Base-by-base conservation (phyloP, 2,113 vertebrate genomes). In the Otus sunia region DNA sequence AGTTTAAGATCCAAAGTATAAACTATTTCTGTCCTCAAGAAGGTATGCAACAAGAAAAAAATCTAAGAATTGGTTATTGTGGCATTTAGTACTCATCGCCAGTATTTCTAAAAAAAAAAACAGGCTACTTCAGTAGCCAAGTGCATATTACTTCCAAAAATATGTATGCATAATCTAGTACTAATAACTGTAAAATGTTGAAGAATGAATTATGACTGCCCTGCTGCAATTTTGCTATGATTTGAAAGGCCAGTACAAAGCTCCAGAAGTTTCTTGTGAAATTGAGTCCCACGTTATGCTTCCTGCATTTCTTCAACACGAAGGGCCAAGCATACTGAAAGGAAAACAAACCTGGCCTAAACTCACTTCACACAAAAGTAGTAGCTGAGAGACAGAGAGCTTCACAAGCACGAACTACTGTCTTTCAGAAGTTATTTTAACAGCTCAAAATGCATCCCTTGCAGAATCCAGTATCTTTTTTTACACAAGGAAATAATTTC, bases 51-150 rank as follows among this genome's bases (percentile, higher is more conserved):
- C 45, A 47, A 47, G 45, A 94, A 37, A 72, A 94, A 76, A 92
- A 80, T 87, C n/a, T 76, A 81, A 92, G 69, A 72, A 55, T 27
- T 26, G 43, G 58, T 50, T 30, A 62, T 43, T 41, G 39, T 60
- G 90, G 32, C 80, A 96, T 96, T 94, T 89, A 92, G 53, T 86
- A 55, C 7, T n/a, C 34, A 58, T 41, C 55, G 90, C 84, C 41
- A 41, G 34, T 63, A 90, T 92, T 96, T 95, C 73, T 83, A 50
- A 94, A 92, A 94, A 85, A 60, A 92, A 60, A 92, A 93, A 89
- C 59, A 58, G 73, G 71, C 39, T 87, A 81, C 81, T 95, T 94
- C 21, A 36, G 68, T 90, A 93, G 77, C 43, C 55, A 83, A 92
- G 39, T 64, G 14, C 22, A 49, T 68, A 39, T 32, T 76, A 63